These are phyloP conservation scores for Oreochromis grahami DNA, from an alignment of 2,797 vertebrate species.

Conservation along the genomic window DNA sequence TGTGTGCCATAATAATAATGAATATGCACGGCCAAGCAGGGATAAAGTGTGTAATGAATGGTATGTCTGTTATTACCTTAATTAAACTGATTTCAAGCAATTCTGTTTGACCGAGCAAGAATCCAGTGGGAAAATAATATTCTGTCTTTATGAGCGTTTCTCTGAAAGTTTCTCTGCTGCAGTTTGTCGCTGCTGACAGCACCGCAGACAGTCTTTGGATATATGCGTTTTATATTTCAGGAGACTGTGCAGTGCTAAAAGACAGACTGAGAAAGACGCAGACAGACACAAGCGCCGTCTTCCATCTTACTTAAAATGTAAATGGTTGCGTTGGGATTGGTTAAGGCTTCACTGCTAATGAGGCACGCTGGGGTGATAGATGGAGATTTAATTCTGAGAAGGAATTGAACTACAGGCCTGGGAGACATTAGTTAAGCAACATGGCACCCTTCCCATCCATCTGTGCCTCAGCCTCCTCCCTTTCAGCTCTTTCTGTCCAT, in stretches of 20 bases:
- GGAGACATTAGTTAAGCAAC: constrained; percentile 63
- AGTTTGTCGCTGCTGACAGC: background rate
- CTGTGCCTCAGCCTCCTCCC: constrained; percentile 46
- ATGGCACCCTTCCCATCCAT: constrained; percentile 56
- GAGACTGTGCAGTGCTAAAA: background rate
- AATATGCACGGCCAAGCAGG: background rate
- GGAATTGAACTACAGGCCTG: constrained; percentile 67
- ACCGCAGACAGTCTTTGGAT: background rate
- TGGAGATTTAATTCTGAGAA: constrained; percentile 65
- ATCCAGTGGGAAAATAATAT: background rate
- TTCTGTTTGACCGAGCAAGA: background rate
- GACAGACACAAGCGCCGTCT: constrained; percentile 6
- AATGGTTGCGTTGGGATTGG: constrained; percentile 60
- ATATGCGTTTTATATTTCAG: background rate
- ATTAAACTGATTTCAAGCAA: constrained; percentile 22
- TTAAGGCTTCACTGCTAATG: constrained; percentile 53
- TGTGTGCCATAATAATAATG: constrained; percentile 20
- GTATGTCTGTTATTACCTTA: constrained; percentile 27
- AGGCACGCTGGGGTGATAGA: constrained; percentile 60
- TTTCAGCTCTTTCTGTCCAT: constrained; percentile 33
- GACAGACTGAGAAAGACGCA: background rate
- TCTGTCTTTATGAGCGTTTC: background rate
- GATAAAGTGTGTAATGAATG: constrained; percentile 31
- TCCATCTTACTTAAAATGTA: constrained; percentile 62
- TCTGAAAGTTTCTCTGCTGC: background rate